Base-by-base conservation (phyloP, 2,797 vertebrate genomes). In the Pterois miles region DNA sequence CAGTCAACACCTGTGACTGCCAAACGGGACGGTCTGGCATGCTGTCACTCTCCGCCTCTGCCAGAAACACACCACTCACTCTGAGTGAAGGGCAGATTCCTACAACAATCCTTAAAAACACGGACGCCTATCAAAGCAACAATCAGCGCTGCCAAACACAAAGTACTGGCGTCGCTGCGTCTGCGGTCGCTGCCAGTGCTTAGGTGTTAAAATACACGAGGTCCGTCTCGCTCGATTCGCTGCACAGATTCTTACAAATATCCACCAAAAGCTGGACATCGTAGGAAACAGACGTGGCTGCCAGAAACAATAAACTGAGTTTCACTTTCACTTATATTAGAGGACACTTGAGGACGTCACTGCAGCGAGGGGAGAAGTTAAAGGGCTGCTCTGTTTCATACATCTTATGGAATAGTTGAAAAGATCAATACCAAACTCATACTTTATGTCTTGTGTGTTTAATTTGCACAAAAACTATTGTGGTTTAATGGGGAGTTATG, bases 1-100 rank as follows among this genome's bases (percentile, higher is more conserved):
- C 92, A 71, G 84, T 79, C 81, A 48, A 91, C 92, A 90, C 91
- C 87, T 91, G 89, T 52, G 80, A 50, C 73, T 78, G 85, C 91
- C 91, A 92, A 89, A 71, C 86, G 69, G 84, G 86, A 85, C 59
- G 82, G 20, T 75, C 89, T 91, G 88, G 89, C 89, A 57, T 71
- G 83, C 87, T 88, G 86, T 91, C 90, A 75, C 86, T 84, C 85
- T 82, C 81, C 67, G 66, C 80, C 81, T 75, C 85, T 78, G 90
- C 91, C 85, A 88, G 8, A 74, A 81, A 58, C 88, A 63, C 76
- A 76, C 80, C 86, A 84, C 87, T 68, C 82, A 50, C 86, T 68
- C 66, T 2, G 82, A 12, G 78, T 50, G 84, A 80, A 75, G 83
- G 84, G 88, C 87, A 72, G 36, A 73, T 74, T 80, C 78, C 52